A percentile compares a stretch with the other conserved stretches of the same genome.
Conservation (phyloP, 1,140 invertebrate species). For the Chrysopa pallens region DNA sequence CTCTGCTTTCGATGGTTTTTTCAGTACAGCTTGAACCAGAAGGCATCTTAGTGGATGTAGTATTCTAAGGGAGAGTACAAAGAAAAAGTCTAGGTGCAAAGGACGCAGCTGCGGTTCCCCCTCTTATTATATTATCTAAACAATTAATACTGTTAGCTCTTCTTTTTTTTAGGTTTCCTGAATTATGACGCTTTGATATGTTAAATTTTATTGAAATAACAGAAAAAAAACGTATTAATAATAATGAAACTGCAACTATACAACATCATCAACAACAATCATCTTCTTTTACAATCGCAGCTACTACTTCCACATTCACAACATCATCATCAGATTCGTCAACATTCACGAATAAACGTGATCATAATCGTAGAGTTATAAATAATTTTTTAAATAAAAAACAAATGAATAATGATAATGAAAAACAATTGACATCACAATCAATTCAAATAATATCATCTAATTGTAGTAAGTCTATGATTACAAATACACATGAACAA, state of each 20-base stretch:
- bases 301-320: conserved; percentile 3
- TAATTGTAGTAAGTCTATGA: neutral
- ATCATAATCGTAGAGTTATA: too few species aligned
- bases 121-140: too few species aligned
- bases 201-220: conserved; percentile 8
- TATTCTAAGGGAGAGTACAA: too few species aligned
- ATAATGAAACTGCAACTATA: conserved; percentile 12
- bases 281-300: conserved; percentile 14
- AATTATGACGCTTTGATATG: conserved; percentile 39
- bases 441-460: neutral
- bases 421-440: too few species aligned
- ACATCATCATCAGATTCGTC: conserved; percentile 6
- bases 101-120: too few species aligned
- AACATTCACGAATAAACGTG: neutral
- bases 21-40: too few species aligned
- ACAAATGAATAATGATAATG: too few species aligned
- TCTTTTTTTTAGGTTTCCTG: conserved; percentile 29
- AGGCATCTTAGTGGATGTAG: too few species aligned
- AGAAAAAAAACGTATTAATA: conserved; percentile 12
- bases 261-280: conserved; percentile 9
- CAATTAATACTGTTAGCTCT: too few species aligned
- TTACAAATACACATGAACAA: neutral
- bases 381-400: too few species aligned
- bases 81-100: too few species aligned
- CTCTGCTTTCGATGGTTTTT: too few species aligned